Base-by-base conservation (phyloP, 2,797 vertebrate genomes). In the Sus cebifrons region DNA sequence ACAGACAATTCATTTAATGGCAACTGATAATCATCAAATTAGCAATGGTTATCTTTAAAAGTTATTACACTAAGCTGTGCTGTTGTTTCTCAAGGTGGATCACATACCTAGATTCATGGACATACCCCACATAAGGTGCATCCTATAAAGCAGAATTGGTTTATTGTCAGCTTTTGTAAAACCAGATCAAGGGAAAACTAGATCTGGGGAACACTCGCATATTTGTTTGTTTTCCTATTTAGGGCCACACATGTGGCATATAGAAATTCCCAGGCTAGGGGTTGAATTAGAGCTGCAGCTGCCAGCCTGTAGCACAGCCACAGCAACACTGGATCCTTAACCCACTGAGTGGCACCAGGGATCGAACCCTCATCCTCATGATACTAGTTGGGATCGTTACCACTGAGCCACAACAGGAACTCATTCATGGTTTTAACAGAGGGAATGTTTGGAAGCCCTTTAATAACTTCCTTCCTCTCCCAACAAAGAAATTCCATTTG, bases 111-210 rank as follows among this genome's bases (percentile, higher is more conserved):
- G 4, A 77, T 83, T 15, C 52, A 44, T 3, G 74, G 74, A 65
- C 89, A 71, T 25, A 82, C 36, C 6, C 36, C 52, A 90, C 2
- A 82, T 40, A 91, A 83, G 52, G 81, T 40, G 11, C 17, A 36
- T 79, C 49, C 29, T 18, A 23, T 40, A 77, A 85, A 52, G 65
- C 18, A 86, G 27, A 89, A 23, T n/a, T 54, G 20, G 25, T 73
- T 95, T 99, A 98, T 99, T 92, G 98, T 98, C 97, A 98, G 98
- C 98, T 98, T 97, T 97, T 94, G 96, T 74, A 98, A 98, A 98
- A 97, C 98, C 99, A 99, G 97, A 97, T 98, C 97, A 82, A 98
- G 97, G 97, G n/a, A 83, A 87, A 89, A 79, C 97, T 94, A 98
- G 98, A 73, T 77, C 98, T 98, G 98, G 98, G 95, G 98, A 99